Base-by-base conservation (phyloP, 2,888 invertebrate genomes). In the Falcaria lacertinaria region DNA sequence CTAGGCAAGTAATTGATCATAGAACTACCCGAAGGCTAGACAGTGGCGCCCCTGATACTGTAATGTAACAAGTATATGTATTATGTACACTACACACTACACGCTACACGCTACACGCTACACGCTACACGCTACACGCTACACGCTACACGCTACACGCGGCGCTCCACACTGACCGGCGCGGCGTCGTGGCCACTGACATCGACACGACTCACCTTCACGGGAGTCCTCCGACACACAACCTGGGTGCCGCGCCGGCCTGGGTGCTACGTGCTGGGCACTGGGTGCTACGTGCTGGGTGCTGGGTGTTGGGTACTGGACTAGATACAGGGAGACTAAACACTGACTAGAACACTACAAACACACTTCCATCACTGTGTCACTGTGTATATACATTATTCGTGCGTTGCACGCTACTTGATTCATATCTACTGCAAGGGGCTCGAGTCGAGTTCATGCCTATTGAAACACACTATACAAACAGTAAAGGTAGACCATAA, bases 161-260 rank as follows among this genome's bases (percentile, higher is more conserved):
- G n/a, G n/a, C n/a, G n/a, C n/a, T n/a, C 7, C 3, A 11, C 11
- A 11, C 11, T 5, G 28, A 2, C 11, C 8, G 11, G 28, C 2
- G 28, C 8, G 28, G 28, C 28, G 28, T 7, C 28, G 11, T 3
- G n/a, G n/a, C n/a, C n/a, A n/a, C n/a, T n/a, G n/a, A n/a, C n/a
- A 28, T 28, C 11, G 56, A 51, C 52, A 53, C 53, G 50, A 43
- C 52, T 50, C 48, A 54, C 56, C 54, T 54, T 57, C 36, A 22
- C 22, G 22, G 13, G 36, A 4, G 35, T 4, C 14, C 33, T 14
- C n/a, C 17, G 15, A 19, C 19, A 6, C 3, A 6, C 19, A 6
- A 19, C 4, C 4, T 19, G 19, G 19, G 19, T 34, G 15, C 34
- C 14, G 15, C 8, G 34, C 15, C 15, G 15, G 8, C 4, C 15